Conservation (phyloP, 2,797 vertebrate genomes). For the Gambusia yucatana region DNA sequence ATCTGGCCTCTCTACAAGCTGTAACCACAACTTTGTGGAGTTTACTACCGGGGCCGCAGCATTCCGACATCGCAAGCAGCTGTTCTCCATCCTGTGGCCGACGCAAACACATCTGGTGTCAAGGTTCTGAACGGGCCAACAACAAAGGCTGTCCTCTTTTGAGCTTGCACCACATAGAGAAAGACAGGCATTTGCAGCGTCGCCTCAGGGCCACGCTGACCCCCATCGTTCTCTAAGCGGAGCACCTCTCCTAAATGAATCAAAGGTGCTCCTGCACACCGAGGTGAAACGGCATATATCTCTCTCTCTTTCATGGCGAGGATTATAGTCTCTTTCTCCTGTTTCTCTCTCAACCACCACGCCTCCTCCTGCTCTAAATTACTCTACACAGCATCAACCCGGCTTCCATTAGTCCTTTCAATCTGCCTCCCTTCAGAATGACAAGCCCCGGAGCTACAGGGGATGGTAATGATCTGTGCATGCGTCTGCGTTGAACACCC, state of each 20-base stretch:
- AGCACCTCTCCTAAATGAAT: slow-evolving; percentile 69
- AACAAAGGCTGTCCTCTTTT: slow-evolving; percentile 70
- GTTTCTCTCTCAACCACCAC: slow-evolving; percentile 51
- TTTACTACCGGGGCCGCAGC: slow-evolving; percentile 59
- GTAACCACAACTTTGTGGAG: slow-evolving; percentile 38
- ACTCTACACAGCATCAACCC: slow-evolving; percentile 78
- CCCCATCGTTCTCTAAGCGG: slow-evolving; percentile 69
- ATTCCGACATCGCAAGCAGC: slow-evolving; percentile 54
- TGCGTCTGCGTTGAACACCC: slow-evolving; percentile 37
- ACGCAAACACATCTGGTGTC: slow-evolving; percentile 74
- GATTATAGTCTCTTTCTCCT: slow-evolving; percentile 69
- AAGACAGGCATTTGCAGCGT: slow-evolving; percentile 45
- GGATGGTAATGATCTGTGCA: slow-evolving; percentile 80
- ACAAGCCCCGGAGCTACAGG: slow-evolving; percentile 71
- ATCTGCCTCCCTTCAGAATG: slow-evolving; percentile 82
- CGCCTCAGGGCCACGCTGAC: slow-evolving; percentile 55
- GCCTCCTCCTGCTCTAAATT: slow-evolving; percentile 76
- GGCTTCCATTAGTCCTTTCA: slow-evolving; percentile 76
- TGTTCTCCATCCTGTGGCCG: slow-evolving; percentile 67
- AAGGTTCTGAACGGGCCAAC: slow-evolving; percentile 65
- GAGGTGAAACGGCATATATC: slow-evolving; percentile 68
- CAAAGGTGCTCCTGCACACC: slow-evolving; percentile 55
- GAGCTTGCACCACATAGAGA: slow-evolving; percentile 48
- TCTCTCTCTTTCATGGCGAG: slow-evolving; percentile 57
- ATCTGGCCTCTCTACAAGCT: slow-evolving; percentile 22